Percentiles rank a stretch among this genome's conserved stretches.
Conservation (phyloP, 92 coral and sea anemone genomes). For the Umimayanthus kanabou region DNA sequence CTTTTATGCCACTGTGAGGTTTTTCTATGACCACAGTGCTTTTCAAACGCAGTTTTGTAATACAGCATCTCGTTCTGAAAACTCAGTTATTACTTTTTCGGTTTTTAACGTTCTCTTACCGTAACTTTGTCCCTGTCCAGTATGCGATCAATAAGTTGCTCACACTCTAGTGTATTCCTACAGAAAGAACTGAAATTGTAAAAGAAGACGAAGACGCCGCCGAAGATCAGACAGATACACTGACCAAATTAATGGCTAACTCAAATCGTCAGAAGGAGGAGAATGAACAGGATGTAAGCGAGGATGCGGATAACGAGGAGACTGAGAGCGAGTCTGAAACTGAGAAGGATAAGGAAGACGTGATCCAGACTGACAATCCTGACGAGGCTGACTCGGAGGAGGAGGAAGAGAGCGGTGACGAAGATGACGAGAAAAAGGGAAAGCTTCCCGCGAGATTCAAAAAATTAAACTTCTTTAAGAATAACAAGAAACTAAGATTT, state of each 20-base stretch:
- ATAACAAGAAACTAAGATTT: constrained; percentile 10
- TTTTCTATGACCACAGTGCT: too few species aligned
- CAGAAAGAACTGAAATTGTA: neutral
- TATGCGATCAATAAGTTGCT: too few species aligned
- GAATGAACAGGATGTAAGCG: neutral
- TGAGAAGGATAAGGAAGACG: constrained; percentile 48
- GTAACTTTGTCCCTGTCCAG: too few species aligned
- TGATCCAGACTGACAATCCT: constrained; percentile 44
- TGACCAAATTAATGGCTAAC: neutral
- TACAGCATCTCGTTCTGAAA: too few species aligned
- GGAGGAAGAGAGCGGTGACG: constrained; percentile 34
- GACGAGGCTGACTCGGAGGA: constrained; percentile 52
- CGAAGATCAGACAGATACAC: constrained; percentile 7
- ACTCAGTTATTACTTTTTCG: too few species aligned
- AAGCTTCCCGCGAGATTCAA: constrained; percentile 28
- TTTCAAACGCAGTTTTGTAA: too few species aligned
- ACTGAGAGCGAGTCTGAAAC: constrained; percentile 34
- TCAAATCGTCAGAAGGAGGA: constrained; percentile 1
- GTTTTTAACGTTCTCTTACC: too few species aligned
- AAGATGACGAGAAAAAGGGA: constrained; percentile 48
- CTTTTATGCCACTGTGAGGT: too few species aligned
- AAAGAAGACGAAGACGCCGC: neutral
- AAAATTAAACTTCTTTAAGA: neutral
- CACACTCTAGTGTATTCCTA: neutral
- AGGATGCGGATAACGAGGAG: neutral